A percentile compares a stretch with the other conserved stretches of the same genome.
phyloP scores from a whole-genome alignment of 2,888 invertebrate species.

The Lamellibrachia columna region DNA sequence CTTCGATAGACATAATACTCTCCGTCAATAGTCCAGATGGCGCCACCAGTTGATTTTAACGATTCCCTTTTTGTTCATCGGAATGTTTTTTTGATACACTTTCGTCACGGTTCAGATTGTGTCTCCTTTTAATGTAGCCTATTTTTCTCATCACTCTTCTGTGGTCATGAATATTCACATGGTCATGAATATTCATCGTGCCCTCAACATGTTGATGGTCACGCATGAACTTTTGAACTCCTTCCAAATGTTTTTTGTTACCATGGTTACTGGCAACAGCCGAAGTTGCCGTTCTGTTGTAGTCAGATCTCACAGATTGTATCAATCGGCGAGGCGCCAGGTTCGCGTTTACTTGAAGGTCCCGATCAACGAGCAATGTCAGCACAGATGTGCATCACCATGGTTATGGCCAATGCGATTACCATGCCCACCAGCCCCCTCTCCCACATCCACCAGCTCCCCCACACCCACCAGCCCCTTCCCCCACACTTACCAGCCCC shows the following conservation, averaged over 20 bases:
- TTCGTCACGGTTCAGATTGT: neutral
- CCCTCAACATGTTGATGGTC: neutral
- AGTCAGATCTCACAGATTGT: neutral
- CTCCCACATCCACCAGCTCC: neutral
- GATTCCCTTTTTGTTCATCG: neutral
- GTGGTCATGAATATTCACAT: neutral
- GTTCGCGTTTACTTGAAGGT: neutral
- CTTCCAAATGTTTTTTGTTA: neutral
- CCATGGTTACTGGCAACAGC: neutral
- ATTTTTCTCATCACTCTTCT: neutral
- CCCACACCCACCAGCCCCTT: no score
- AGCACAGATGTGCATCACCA: slow-evolving; percentile 24
- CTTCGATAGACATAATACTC: neutral
- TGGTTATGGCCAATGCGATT: slow-evolving; percentile 20
- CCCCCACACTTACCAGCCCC: no score
- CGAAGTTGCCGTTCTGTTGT: neutral
- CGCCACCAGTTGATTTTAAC: neutral
- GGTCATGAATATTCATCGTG: neutral
- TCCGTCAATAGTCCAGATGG: neutral
- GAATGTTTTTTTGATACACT: neutral
- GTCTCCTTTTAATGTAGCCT: neutral
- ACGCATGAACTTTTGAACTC: neutral
- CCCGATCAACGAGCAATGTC: slow-evolving; percentile 22
- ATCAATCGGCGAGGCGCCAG: neutral
- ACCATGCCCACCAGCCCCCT: slow-evolving; percentile 20